Evolutionary conservation across 2,113 vertebrate species (phyloP).

Genomic region (Proteles cristata): DNA sequence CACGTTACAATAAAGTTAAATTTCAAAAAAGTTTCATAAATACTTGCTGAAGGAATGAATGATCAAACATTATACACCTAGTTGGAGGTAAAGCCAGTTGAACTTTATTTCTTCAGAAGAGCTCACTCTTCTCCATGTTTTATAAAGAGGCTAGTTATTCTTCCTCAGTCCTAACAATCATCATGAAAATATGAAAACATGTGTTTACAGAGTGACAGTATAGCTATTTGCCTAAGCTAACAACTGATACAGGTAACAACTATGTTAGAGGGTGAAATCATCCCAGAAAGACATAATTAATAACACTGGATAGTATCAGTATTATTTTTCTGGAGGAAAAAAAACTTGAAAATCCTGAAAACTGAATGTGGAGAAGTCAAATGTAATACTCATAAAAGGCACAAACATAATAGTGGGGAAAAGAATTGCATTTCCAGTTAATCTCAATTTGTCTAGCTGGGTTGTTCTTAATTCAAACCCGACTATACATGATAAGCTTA

Average conservation of each 20-base stretch:
- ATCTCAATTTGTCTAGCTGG: not conserved
- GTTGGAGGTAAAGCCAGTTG: not conserved
- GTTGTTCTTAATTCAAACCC: not conserved
- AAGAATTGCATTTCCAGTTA: not conserved
- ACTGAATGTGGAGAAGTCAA: not conserved
- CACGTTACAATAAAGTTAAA: not conserved
- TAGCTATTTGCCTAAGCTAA: slow-evolving; percentile 19
- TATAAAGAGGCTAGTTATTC: not conserved
- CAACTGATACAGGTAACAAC: not conserved
- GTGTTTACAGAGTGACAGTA: not conserved
- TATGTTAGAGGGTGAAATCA: not conserved
- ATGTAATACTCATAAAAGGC: not conserved
- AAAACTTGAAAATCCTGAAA: not conserved
- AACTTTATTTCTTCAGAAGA: not conserved
- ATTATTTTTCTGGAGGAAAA: not conserved
- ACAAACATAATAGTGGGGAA: too few species aligned
- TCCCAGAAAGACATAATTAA: not conserved
- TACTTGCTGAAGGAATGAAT: not conserved
- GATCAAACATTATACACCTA: not conserved
- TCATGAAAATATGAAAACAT: slow-evolving; percentile 1
- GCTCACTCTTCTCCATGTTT: not conserved
- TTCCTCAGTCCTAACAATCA: not conserved
- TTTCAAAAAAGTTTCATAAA: not conserved
- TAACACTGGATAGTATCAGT: not conserved
- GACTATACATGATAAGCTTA: not conserved